Evolutionary conservation across 2,888 invertebrate genomes (phyloP).

Genomic region (Sialis fuliginosa): DNA sequence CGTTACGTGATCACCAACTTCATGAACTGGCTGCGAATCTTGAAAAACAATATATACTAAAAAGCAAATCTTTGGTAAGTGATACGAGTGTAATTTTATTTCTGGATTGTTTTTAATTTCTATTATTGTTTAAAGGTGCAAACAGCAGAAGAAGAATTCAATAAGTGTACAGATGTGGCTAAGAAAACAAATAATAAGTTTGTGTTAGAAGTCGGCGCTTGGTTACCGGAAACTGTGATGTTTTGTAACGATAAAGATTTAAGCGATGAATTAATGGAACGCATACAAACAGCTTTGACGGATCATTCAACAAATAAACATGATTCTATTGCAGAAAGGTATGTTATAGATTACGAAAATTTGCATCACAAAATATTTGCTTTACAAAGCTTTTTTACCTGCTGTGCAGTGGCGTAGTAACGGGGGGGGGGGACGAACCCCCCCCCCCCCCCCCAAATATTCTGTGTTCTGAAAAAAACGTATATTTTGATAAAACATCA

Average conservation of each 20-base stretch:
- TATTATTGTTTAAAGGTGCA: slow-evolving; percentile 7
- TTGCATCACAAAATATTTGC: no score
- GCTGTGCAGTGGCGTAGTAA: no score
- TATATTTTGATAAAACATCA: no score
- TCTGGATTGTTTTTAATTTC: not conserved
- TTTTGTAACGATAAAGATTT: slow-evolving; percentile 17
- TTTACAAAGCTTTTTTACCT: no score
- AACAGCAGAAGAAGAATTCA: slow-evolving; percentile 10
- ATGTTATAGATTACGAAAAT: not conserved
- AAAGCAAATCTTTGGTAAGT: slow-evolving; percentile 18
- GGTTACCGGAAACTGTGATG: slow-evolving; percentile 25
- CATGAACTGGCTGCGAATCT: slow-evolving; percentile 29
- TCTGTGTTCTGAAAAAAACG: no score
- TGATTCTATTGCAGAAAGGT: not conserved
- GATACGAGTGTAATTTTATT: slow-evolving; percentile 5
- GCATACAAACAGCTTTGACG: slow-evolving; percentile 12
- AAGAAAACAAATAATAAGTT: slow-evolving; percentile 14
- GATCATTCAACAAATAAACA: not conserved
- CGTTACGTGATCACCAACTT: slow-evolving; percentile 31
- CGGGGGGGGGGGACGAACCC: no score
- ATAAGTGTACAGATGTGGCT: slow-evolving; percentile 11
- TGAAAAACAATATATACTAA: slow-evolving; percentile 37
- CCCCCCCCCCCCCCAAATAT: no score
- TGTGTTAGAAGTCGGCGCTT: slow-evolving; percentile 18
- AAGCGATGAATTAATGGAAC: slow-evolving; percentile 16